phyloP scores from a whole-genome alignment of 2,113 vertebrate species.

The Polypterus bichir region DNA sequence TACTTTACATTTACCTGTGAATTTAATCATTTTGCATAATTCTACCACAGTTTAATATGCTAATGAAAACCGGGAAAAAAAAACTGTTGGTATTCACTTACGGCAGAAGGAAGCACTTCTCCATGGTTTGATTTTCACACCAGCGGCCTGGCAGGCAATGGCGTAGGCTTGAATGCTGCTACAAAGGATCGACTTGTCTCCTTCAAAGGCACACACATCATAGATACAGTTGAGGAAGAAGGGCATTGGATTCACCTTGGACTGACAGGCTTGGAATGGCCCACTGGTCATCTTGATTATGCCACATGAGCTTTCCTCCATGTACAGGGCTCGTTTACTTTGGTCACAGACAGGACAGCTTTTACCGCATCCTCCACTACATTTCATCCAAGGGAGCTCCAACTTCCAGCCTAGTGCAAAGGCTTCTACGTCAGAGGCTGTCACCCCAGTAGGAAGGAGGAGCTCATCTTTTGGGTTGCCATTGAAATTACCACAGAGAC shows the following conservation, averaged over 20 bases:
- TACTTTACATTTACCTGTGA: too few relatives aligned
- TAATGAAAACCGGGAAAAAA: too few relatives aligned
- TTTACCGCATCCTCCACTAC: slow-evolving; percentile 19
- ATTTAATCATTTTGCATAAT: too few relatives aligned
- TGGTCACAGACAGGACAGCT: slow-evolving; percentile 11
- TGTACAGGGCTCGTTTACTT: neutral
- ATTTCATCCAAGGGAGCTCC: neutral
- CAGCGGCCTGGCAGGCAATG: slow-evolving; percentile 34
- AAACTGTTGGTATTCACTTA: too few relatives aligned
- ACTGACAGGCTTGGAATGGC: slow-evolving; percentile 31
- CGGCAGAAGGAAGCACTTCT: slow-evolving; percentile 44
- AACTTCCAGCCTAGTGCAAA: slow-evolving; percentile 28
- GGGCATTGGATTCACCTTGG: slow-evolving; percentile 5
- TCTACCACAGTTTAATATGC: too few relatives aligned
- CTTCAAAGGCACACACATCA: slow-evolving; percentile 11
- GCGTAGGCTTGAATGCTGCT: slow-evolving; percentile 43
- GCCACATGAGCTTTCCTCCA: slow-evolving; percentile 11
- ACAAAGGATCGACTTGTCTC: slow-evolving; percentile 31
- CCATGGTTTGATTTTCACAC: slow-evolving; percentile 31
- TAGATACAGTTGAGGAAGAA: slow-evolving; percentile 28
- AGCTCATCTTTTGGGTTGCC: slow-evolving; percentile 27
- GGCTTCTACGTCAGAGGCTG: neutral
- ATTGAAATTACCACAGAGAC: slow-evolving; percentile 41
- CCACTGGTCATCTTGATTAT: slow-evolving; percentile 22
- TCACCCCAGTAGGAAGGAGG: slow-evolving; percentile 16